Conservation (phyloP, 2,113 vertebrate genomes). For the Delphinus delphis region DNA sequence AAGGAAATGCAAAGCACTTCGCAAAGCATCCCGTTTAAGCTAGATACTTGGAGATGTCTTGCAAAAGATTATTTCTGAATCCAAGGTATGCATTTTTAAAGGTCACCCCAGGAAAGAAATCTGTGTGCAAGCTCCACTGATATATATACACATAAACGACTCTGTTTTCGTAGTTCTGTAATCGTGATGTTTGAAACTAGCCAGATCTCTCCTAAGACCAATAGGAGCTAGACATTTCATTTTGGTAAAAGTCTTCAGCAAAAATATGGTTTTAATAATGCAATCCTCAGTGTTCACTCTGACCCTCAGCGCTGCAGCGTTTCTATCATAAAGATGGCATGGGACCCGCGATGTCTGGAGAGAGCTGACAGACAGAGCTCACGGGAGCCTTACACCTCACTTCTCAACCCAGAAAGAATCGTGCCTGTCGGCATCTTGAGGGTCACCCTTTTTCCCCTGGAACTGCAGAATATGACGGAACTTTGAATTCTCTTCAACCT, state of each 20-base stretch:
- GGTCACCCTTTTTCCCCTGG: no score
- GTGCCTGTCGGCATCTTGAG: fast-evolving
- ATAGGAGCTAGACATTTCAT: not conserved
- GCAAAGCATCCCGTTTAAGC: fast-evolving
- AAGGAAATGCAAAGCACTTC: not conserved
- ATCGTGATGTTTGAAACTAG: not conserved
- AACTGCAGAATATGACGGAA: fast-evolving
- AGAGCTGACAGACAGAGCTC: not conserved
- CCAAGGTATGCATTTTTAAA: not conserved
- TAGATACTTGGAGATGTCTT: no score
- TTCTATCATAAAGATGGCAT: not conserved
- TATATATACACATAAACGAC: not conserved
- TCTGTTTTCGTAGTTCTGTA: not conserved
- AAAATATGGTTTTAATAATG: constrained; percentile 51
- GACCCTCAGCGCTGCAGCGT: not conserved
- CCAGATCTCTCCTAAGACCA: not conserved
- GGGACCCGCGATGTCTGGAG: not conserved
- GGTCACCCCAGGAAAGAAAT: not conserved
- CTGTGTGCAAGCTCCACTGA: fast-evolving
- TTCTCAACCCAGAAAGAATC: not conserved
- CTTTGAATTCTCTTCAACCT: not conserved
- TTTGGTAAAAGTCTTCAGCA: not conserved
- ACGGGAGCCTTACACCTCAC: not conserved
- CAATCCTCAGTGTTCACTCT: not conserved
- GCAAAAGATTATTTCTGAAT: not conserved